Base-by-base conservation (phyloP, 2,113 vertebrate species). In the Tachysurus fulvidraco region DNA sequence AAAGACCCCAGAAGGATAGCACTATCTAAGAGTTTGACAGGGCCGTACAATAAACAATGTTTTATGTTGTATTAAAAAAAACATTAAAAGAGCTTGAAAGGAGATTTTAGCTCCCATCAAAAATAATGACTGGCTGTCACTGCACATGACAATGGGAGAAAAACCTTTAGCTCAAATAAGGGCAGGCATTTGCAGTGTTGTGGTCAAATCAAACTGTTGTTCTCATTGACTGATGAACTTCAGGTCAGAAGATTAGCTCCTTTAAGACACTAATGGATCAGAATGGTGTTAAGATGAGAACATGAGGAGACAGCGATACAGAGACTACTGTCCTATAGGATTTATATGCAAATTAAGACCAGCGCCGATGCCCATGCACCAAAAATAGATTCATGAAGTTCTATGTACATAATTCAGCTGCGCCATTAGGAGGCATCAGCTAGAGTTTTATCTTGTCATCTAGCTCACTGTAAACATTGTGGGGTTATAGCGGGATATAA, bases 221-320 rank as follows among this genome's bases (percentile, higher is more conserved):
- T 93, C 91, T 93, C 89, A 91, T 91, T 89, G 93, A 94, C 93
- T 80, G 81, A 92, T 92, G 89, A 91, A 93, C 92, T 92, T 91
- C 78, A 57, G 89, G 88, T 90, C 91, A 89, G 84, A 91, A 87
- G 87, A 88, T 82, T 86, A 86, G 93, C 88, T 65, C 89, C 74
- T 78, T 74, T 36, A 84, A 83, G 62, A 71, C 41, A 55, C 81
- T 79, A 73, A 88, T 54, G 46, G 83, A 83, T 85, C 52, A 23
- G 54, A 80, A 62, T 67, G 52, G 17, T 71, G 69, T 19, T 44
- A 60, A 81, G 67, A 89, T 8, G 54, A 86, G 57, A 84, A 82
- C 85, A 86, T 30, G 16, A 21, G 52, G 12, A 59, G 50, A 76
- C 41, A 76, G 76, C n/a, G 14, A 69, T 28, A 52, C 41, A 11